These are phyloP conservation scores for Parapristionchus giblindavisi DNA, from an alignment of 2,888 invertebrate genomes.

Conservation along the genomic window DNA sequence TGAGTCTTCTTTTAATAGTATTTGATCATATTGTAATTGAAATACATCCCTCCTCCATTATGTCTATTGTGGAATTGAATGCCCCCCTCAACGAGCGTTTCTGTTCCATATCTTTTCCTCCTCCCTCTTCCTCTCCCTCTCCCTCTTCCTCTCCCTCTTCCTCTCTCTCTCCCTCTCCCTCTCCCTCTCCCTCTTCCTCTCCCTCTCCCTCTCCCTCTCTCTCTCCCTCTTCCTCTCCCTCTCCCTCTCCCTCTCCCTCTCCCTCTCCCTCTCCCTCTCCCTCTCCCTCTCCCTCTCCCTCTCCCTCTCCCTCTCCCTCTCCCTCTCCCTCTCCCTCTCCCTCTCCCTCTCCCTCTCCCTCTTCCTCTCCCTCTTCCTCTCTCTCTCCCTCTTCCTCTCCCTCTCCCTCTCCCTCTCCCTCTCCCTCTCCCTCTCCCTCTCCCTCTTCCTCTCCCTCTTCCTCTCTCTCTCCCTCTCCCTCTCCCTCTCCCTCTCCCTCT, in stretches of 20 bases:
- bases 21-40: too few relatives aligned
- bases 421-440: background rate
- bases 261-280: background rate
- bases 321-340: constrained; percentile 11
- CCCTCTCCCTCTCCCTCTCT: background rate
- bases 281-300: constrained; percentile 6
- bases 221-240: background rate
- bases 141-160: background rate
- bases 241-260: background rate
- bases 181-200: constrained; percentile 2
- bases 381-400: too few relatives aligned
- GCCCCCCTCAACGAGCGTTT: too few relatives aligned
- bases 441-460: too few relatives aligned
- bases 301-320: constrained; percentile 11
- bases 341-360: background rate
- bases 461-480: constrained; percentile 1
- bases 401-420: background rate
- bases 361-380: too few relatives aligned
- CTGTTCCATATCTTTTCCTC: too few relatives aligned
- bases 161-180: constrained; percentile 3
- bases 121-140: too few relatives aligned
- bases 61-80: too few relatives aligned
- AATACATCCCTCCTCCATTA: too few relatives aligned
- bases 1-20: too few relatives aligned
- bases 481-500: background rate